Evolutionary conservation across 2,888 invertebrate genomes (phyloP).

Genomic region (Tinea semifulvella): DNA sequence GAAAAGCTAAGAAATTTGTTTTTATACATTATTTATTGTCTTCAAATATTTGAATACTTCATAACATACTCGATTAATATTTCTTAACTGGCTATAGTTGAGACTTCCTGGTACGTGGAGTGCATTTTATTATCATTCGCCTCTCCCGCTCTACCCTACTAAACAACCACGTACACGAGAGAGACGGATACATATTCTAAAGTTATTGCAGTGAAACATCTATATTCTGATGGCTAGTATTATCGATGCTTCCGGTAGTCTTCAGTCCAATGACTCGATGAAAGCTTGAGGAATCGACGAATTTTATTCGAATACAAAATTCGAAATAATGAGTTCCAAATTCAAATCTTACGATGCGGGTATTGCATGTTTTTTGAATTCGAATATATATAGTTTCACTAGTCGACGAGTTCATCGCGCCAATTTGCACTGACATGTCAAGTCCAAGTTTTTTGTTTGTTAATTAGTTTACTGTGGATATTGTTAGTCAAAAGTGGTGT

Average conservation of each 20-base stretch:
- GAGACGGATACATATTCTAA: conserved; percentile 28
- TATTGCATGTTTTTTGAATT: too few species aligned
- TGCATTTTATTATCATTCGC: conserved; percentile 41
- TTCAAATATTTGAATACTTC: background rate
- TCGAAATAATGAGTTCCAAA: too few species aligned
- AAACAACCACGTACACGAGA: conserved; percentile 20
- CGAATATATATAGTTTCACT: too few species aligned
- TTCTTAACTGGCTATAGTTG: conserved; percentile 27
- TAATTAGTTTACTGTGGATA: too few species aligned
- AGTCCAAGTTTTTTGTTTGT: too few species aligned
- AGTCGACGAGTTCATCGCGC: too few species aligned
- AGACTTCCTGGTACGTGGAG: conserved; percentile 57
- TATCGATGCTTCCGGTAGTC: conserved; percentile 53
- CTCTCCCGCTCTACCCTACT: conserved; percentile 28
- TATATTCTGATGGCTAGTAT: conserved; percentile 62
- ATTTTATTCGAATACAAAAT: too few species aligned
- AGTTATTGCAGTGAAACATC: conserved; percentile 58
- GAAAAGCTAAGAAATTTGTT: too few species aligned
- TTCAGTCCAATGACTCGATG: conserved; percentile 46
- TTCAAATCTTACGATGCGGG: too few species aligned
- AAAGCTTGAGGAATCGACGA: background rate
- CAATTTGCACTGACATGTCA: too few species aligned
- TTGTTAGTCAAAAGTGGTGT: too few species aligned
- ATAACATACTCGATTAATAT: conserved; percentile 39
- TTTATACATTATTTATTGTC: background rate